phyloP scores from a whole-genome alignment of 2,113 vertebrate genomes.

The Hippocampus mohnikei region DNA sequence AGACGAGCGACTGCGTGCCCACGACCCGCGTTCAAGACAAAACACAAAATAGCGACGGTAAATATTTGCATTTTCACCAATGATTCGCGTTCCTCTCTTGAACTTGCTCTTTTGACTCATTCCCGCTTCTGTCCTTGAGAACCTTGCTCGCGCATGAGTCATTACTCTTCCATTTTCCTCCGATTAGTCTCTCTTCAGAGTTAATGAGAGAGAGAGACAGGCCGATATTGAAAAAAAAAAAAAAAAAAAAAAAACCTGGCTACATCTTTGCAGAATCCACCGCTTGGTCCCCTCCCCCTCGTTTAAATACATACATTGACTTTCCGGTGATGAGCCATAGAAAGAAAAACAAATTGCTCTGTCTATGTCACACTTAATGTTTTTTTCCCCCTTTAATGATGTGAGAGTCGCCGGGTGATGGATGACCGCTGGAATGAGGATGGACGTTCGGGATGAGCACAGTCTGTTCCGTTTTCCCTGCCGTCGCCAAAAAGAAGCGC shows the following conservation, averaged over 20 bases:
- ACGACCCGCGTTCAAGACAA: neutral
- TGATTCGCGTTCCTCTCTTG: neutral
- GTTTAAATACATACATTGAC: constrained; percentile 1
- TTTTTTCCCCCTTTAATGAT: constrained; percentile 15
- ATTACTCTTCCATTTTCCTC: constrained; percentile 5
- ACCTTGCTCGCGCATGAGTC: neutral
- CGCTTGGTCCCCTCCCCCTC: neutral
- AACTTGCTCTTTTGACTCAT: neutral
- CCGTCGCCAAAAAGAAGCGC: constrained; percentile 49
- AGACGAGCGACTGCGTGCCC: neutral
- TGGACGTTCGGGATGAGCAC: constrained; percentile 48
- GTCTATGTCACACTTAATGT: neutral
- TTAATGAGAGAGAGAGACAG: neutral
- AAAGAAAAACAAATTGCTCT: neutral
- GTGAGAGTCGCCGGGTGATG: constrained; percentile 41
- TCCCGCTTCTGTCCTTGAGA: neutral
- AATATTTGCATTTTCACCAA: neutral
- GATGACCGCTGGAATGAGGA: constrained; percentile 40
- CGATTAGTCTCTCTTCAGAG: neutral
- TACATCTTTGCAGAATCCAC: neutral
- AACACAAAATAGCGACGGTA: neutral
- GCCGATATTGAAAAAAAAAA: neutral
- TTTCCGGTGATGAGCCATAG: neutral
- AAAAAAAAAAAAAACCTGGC: neutral
- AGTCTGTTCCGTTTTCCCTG: constrained; percentile 51